Conservation (phyloP, 2,113 vertebrate genomes). For the Axis porcinus region DNA sequence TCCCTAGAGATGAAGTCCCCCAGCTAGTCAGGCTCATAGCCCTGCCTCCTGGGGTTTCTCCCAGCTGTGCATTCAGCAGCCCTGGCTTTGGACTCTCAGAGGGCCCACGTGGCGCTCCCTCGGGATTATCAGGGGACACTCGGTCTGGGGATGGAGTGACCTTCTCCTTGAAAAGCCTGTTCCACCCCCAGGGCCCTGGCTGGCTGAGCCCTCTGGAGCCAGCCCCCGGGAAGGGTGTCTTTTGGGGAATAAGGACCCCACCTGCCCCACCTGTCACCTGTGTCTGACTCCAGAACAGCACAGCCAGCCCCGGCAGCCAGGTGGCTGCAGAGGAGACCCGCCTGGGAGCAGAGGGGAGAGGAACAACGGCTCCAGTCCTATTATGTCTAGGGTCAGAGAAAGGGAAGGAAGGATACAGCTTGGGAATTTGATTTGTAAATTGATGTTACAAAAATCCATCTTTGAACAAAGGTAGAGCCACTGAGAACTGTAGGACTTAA, state of each 20-base stretch:
- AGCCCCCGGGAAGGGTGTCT: neutral
- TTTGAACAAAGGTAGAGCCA: neutral
- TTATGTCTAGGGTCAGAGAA: neutral
- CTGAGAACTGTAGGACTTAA: neutral
- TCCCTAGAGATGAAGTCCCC: too few relatives aligned
- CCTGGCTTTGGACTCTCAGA: neutral
- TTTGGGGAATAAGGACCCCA: neutral
- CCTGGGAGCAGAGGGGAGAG: neutral
- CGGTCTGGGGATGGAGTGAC: neutral
- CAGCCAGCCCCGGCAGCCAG: too few relatives aligned
- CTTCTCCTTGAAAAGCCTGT: neutral
- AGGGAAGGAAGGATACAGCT: neutral
- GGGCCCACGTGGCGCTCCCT: neutral
- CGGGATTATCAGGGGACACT: neutral
- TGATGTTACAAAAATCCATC: neutral
- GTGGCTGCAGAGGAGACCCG: neutral
- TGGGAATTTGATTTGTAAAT: neutral
- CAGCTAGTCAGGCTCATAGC: accelerated
- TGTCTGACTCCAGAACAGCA: neutral
- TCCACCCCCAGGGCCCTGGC: neutral
- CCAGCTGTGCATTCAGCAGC: neutral
- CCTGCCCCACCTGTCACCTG: neutral
- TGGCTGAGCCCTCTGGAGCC: neutral
- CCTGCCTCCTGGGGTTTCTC: neutral
- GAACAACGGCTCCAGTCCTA: accelerated